phyloP scores from a whole-genome alignment of 1,140 invertebrate species.

The Oryctes rhinoceros region DNA sequence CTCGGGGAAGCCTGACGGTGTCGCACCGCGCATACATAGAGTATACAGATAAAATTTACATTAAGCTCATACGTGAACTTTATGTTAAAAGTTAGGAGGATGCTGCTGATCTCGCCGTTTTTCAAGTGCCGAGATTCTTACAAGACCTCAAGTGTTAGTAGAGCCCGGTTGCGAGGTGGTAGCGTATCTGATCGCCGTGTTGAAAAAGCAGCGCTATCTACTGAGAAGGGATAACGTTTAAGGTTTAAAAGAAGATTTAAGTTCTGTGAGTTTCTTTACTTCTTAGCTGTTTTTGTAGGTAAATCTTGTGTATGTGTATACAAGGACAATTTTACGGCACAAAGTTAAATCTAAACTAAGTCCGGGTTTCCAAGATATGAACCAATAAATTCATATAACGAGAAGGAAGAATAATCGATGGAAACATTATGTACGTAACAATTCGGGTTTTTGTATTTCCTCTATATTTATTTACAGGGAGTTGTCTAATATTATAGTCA shows the following conservation, averaged over 20 bases:
- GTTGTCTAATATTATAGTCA: too few species aligned
- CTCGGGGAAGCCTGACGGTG: background rate
- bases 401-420: too few species aligned
- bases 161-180: background rate
- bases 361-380: too few species aligned
- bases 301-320: too few species aligned
- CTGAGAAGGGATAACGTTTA: background rate
- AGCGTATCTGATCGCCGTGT: background rate
- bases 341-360: too few species aligned
- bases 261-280: background rate
- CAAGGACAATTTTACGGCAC: too few species aligned
- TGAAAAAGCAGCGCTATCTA: background rate
- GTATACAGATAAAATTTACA: background rate
- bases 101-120: background rate
- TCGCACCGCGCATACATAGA: background rate
- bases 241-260: background rate
- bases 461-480: too few species aligned
- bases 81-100: conserved; percentile 16
- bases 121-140: background rate
- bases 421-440: too few species aligned
- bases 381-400: too few species aligned
- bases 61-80: conserved; percentile 21
- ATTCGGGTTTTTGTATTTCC: too few species aligned
- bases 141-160: background rate
- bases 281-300: too few species aligned